phyloP scores from a whole-genome alignment of 2,888 invertebrate genomes.

The Synergus umbraculus region DNA sequence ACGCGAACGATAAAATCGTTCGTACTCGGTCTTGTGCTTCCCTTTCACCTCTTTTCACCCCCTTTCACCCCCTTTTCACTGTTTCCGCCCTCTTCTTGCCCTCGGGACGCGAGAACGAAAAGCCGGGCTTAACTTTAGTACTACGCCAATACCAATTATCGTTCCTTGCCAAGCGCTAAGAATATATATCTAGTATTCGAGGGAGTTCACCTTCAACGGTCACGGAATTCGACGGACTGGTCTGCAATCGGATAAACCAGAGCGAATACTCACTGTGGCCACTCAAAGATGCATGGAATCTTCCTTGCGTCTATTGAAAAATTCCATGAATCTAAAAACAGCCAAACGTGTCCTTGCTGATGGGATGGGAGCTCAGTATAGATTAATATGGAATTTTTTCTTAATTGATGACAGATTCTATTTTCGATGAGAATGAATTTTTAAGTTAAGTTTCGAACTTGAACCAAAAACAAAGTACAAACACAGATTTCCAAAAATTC shows the following conservation, averaged over 20 bases:
- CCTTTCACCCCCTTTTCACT: constrained; percentile 18
- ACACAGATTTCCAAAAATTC: too few relatives aligned
- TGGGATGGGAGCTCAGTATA: too few relatives aligned
- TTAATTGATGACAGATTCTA: too few relatives aligned
- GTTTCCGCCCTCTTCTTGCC: constrained; percentile 23
- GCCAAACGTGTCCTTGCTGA: constrained; percentile 11
- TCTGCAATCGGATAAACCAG: neutral
- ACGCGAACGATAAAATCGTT: constrained; percentile 64
- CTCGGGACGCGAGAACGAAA: constrained; percentile 35
- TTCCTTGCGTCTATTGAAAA: constrained; percentile 50
- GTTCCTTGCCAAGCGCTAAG: constrained; percentile 41
- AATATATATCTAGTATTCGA: neutral
- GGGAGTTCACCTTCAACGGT: constrained; percentile 23
- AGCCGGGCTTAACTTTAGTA: constrained; percentile 43
- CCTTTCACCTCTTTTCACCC: constrained; percentile 40
- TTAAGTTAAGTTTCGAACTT: too few relatives aligned
- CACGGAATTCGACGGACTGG: constrained; percentile 24
- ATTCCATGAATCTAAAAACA: constrained; percentile 49
- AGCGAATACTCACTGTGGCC: constrained; percentile 8
- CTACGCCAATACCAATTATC: constrained; percentile 57
- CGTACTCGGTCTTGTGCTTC: constrained; percentile 31
- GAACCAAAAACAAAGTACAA: too few relatives aligned
- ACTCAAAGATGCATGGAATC: constrained; percentile 45
- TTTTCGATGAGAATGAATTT: too few relatives aligned
- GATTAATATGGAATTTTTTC: too few relatives aligned